Base-by-base conservation (phyloP, 2,797 vertebrate species). In the Oryzias sinensis region DNA sequence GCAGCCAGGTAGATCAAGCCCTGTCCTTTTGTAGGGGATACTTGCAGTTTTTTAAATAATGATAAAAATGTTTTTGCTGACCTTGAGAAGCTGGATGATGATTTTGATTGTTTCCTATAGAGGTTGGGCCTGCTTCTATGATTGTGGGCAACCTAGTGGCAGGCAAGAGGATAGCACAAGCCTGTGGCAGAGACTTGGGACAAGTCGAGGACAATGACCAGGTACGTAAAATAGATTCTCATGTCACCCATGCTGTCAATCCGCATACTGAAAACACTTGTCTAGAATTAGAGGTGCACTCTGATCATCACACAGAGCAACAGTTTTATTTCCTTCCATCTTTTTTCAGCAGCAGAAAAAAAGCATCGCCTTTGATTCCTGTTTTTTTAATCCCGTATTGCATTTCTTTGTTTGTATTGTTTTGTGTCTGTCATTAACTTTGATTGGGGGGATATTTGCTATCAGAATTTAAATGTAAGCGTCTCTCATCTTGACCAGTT, bases 41-140 rank as follows among this genome's bases (percentile, higher is more conserved):
- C 6, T 16, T 42, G 18, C 5, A 29, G 6, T 59, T 16, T 22
- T 14, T 51, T 47, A 51, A 18, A 5, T 58, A 6, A 13, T 37
- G 0, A 49, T 20, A 49, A 57, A 2, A 50, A 40, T 59, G 44
- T 53, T 56, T 2, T 3, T 7, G 7, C 5, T 46, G 22, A 70
- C 49, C 11, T 68, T 6, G 15, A 24, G 59, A 9, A 40, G 37
- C 40, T 1, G 43, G 27, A 18, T 65, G 56, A 51, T 9, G 8
- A 47, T 17, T 72, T 54, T 60, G 51, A 2, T 70, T 80, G 52
- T 70, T 51, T 60, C 45, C 69, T 44, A 37, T 87, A 98, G 96
- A 97, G 82, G 96, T 97, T 14, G 96, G 96, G 48, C 96, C 96
- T 49, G 96, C 96, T 24, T 98, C 96, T 1, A 97, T 98, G 96